Evolutionary conservation across 2,888 invertebrate genomes (phyloP).

Genomic region (Reticulitermes lucifugus): DNA sequence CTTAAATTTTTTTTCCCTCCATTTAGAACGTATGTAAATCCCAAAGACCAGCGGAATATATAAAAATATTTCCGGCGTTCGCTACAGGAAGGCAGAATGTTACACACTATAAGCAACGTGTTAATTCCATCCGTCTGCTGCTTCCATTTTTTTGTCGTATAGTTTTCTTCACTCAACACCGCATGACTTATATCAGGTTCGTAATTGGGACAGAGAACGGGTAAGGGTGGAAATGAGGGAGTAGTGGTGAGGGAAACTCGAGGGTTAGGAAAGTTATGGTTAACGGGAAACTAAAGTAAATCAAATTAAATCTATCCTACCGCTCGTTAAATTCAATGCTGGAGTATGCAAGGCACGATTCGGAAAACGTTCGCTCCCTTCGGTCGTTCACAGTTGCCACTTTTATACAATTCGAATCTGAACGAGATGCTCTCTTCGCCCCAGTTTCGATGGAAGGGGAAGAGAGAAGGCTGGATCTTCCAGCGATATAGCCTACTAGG

Average conservation of each 20-base stretch:
- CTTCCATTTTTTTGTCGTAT: background rate
- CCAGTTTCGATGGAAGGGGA: background rate
- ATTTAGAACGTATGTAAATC: slow-evolving; percentile 23
- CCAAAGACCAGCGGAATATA: slow-evolving; percentile 21
- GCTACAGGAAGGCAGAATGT: background rate
- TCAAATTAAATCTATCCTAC: slow-evolving; percentile 52
- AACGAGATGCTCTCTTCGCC: slow-evolving; percentile 1
- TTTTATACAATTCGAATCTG: slow-evolving; percentile 36
- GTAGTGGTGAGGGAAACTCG: slow-evolving; percentile 11
- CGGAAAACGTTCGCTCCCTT: slow-evolving; percentile 31
- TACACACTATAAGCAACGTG: background rate
- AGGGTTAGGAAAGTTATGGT: slow-evolving; percentile 46
- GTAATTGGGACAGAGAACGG: slow-evolving; percentile 39
- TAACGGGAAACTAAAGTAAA: slow-evolving; percentile 48
- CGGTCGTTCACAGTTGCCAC: background rate
- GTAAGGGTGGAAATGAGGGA: slow-evolving; percentile 24
- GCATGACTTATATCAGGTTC: slow-evolving; percentile 19
- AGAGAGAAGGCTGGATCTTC: background rate
- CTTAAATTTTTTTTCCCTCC: slow-evolving; percentile 11
- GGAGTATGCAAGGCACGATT: slow-evolving; percentile 48
- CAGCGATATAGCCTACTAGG: background rate
- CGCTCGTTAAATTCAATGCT: slow-evolving; percentile 49
- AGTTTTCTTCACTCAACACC: slow-evolving; percentile 25
- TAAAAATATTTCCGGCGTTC: background rate
- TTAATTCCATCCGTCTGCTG: slow-evolving; percentile 7